These are phyloP conservation scores for Maconellicoccus hirsutus DNA, from an alignment of 1,140 invertebrate genomes.

Conservation along the genomic window DNA sequence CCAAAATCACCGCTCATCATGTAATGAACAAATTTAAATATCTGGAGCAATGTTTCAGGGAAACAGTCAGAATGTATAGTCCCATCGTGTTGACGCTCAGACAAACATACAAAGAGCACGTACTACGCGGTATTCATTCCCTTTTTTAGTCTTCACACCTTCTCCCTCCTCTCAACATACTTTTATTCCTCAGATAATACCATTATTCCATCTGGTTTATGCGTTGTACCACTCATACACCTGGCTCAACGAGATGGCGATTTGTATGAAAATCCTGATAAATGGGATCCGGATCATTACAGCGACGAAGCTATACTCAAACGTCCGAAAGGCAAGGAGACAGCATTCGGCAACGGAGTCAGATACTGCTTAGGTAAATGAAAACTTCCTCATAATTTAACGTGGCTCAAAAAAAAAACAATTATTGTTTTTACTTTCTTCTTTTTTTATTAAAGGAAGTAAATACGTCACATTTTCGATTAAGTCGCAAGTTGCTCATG, in stretches of 20 bases:
- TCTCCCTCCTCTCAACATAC: too few species aligned
- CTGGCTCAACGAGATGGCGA: slow-evolving; percentile 43
- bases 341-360: slow-evolving; percentile 42
- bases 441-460: too few species aligned
- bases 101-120: slow-evolving; percentile 39
- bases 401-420: too few species aligned
- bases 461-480: too few species aligned
- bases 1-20: too few species aligned
- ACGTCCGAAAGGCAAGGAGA: slow-evolving; percentile 35
- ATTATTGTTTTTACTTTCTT: too few species aligned
- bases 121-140: background rate
- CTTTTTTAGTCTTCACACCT: too few species aligned
- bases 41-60: slow-evolving; percentile 27
- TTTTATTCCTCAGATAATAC: background rate
- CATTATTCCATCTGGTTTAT: slow-evolving; percentile 42
- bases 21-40: background rate
- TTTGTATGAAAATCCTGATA: slow-evolving; percentile 42
- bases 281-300: slow-evolving; percentile 46
- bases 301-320: slow-evolving; percentile 36
- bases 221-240: slow-evolving; percentile 44
- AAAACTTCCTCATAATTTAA: too few species aligned
- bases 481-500: too few species aligned
- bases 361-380: slow-evolving; percentile 40
- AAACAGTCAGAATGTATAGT: slow-evolving; percentile 33
- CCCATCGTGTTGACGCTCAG: slow-evolving; percentile 48